Percentiles rank a stretch among this genome's conserved stretches.
Evolutionary conservation across 2,888 invertebrate species (phyloP).

Genomic region (Protophormia terraenovae): DNA sequence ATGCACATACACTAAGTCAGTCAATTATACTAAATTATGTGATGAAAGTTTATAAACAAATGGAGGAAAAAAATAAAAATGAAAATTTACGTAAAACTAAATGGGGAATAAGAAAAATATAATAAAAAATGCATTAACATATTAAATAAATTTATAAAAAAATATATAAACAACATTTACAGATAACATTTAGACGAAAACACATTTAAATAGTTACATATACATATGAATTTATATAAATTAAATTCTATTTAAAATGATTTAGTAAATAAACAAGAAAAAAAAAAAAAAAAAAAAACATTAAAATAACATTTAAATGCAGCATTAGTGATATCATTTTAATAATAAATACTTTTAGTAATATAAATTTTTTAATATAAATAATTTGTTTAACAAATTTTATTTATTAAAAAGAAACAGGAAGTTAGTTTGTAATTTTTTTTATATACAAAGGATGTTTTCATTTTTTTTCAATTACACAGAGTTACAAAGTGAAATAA

Average conservation of each 20-base stretch:
- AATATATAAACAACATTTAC: not conserved
- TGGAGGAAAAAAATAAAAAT: not conserved
- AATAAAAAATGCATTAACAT: slow-evolving; percentile 6
- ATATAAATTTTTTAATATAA: too few relatives aligned
- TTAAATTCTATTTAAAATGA: not conserved
- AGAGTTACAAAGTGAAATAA: too few relatives aligned
- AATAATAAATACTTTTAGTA: too few relatives aligned
- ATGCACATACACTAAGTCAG: slow-evolving; percentile 11
- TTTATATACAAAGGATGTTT: too few relatives aligned
- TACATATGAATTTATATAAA: not conserved
- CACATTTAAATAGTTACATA: not conserved
- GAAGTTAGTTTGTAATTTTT: too few relatives aligned
- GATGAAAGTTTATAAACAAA: slow-evolving; percentile 52
- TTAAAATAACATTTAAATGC: slow-evolving; percentile 35
- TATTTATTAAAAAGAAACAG: too few relatives aligned
- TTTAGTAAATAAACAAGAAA: not conserved
- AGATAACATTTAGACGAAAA: slow-evolving; percentile 10
- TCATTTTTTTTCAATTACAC: too few relatives aligned
- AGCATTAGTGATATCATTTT: not conserved
- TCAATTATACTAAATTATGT: slow-evolving; percentile 39
- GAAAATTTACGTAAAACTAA: not conserved
- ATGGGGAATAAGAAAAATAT: not conserved
- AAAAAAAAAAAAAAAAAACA: not conserved
- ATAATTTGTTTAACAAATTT: too few relatives aligned
- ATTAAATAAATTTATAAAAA: not conserved